These are phyloP conservation scores for Drosophila subsilvestris DNA, from an alignment of 2,888 invertebrate species.

Conservation along the genomic window DNA sequence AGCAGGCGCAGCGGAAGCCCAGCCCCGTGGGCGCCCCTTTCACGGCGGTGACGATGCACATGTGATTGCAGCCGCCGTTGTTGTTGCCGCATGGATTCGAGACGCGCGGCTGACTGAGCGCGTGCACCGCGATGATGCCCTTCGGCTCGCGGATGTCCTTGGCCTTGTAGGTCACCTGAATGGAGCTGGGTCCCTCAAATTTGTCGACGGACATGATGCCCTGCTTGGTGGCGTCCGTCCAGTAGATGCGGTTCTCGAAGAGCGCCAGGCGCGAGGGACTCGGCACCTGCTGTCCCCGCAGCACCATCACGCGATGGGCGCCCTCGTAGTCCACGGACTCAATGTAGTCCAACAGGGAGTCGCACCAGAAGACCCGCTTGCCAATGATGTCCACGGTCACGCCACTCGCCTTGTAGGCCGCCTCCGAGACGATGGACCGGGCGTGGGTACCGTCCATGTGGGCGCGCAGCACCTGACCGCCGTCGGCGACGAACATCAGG, in stretches of 20 bases:
- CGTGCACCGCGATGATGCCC: slow-evolving; percentile 92
- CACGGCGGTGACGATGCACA: slow-evolving; percentile 95
- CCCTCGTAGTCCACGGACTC: slow-evolving; percentile 98
- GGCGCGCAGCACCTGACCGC: slow-evolving; percentile 92
- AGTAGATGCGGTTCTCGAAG: slow-evolving; percentile 94
- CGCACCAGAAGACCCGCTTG: slow-evolving; percentile 97
- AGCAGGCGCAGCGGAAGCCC: slow-evolving; percentile 96
- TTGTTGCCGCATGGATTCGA: slow-evolving; percentile 94
- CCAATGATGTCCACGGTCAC: slow-evolving; percentile 95
- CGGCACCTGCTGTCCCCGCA: slow-evolving; percentile 93
- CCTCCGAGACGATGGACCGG: slow-evolving; percentile 93
- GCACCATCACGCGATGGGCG: slow-evolving; percentile 90
- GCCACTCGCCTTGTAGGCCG: slow-evolving; percentile 96
- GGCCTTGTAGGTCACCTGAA: slow-evolving; percentile 91
- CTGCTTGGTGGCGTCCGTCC: slow-evolving; percentile 96
- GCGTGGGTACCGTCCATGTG: slow-evolving; percentile 97
- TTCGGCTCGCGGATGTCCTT: slow-evolving; percentile 92
- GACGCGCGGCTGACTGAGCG: slow-evolving; percentile 89
- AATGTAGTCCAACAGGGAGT: slow-evolving; percentile 96
- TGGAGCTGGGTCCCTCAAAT: slow-evolving; percentile 91
- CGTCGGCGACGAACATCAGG: slow-evolving; percentile 93
- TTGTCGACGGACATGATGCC: slow-evolving; percentile 95
- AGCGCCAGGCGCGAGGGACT: slow-evolving; percentile 92
- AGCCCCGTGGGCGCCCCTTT: slow-evolving; percentile 88
- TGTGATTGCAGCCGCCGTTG: slow-evolving; percentile 95